Base-by-base conservation (phyloP, 2,888 invertebrate species). In the Cylindroiulus punctatus region DNA sequence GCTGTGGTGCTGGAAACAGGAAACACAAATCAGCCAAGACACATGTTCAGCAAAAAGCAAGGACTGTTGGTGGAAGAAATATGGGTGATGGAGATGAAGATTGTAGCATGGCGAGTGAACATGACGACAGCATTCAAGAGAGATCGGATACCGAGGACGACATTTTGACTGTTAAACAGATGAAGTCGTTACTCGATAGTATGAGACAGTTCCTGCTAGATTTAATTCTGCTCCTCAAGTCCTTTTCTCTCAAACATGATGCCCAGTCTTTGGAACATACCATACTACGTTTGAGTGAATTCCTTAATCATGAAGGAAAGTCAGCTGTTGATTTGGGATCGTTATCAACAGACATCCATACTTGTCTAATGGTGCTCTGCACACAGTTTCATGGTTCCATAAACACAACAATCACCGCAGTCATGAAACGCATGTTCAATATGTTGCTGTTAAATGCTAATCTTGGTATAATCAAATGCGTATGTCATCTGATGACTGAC, bases 351-450 rank as follows among this genome's bases (percentile, higher is more conserved):
- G 2, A 17, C 44, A 44, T 19, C 47, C 44, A 22, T 4, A 22
- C 5, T 22, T 84, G 84, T 10, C 36, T 82, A 10, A 42, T 40
- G 42, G 17, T 32, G 2, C 14, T 92, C 0, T 92, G 92, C 88
- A 89, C 90, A 85, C 89, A 90, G 3, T 90, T 91, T 22, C 93
- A 93, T 88, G 93, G 93, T 1, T 88, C 90, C 52, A 88, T 91
- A 8, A 88, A 90, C 19, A 88, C 90, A 12, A 90, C 91, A 17
- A 90, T 91, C 32, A 89, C 88, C 81, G 85, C 90, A 52, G 91
- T 92, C 42, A 91, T 91, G 85, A 91, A 91, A 87, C 90, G 91
- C 87, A 87, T 92, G 42, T 88, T 93, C 84, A 91, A 91, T 0
- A 90, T 89, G 88, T 88, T 92, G 22, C 87, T 92, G 86, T 90